Percentiles rank a stretch among this genome's conserved stretches.
These are phyloP conservation scores for Lysiphlebus fabarum DNA, from an alignment of 1,140 invertebrate genomes.

Conservation along the genomic window DNA sequence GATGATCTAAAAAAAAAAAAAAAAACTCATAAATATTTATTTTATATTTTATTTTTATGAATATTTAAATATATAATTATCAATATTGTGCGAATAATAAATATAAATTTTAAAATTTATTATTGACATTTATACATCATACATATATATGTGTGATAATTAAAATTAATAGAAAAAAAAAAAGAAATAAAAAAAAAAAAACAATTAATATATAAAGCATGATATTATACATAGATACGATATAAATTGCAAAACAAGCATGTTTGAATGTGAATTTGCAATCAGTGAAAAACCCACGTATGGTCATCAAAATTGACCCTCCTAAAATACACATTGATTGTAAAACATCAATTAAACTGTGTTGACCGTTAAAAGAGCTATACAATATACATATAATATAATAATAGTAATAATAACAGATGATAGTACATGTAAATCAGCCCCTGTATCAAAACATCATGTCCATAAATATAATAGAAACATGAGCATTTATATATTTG, in stretches of 20 bases:
- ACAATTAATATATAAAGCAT: not conserved
- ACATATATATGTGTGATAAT: too few relatives aligned
- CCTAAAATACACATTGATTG: slow-evolving; percentile 20
- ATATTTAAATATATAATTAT: not conserved
- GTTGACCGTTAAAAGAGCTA: slow-evolving; percentile 3
- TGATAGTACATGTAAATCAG: too few relatives aligned
- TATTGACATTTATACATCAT: too few relatives aligned
- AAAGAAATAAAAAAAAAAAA: not conserved
- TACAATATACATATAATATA: not conserved
- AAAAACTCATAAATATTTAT: not conserved
- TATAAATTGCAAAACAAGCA: slow-evolving; percentile 13
- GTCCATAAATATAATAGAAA: too few relatives aligned
- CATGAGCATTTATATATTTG: too few relatives aligned
- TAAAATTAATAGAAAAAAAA: too few relatives aligned
- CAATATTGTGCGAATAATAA: not conserved
- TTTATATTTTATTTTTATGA: slow-evolving; percentile 5
- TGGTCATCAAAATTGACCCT: slow-evolving; percentile 4
- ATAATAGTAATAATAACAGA: too few relatives aligned
- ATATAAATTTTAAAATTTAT: not conserved
- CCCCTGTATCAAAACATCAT: too few relatives aligned
- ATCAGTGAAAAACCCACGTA: slow-evolving; percentile 5
- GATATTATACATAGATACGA: not conserved
- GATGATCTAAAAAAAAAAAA: too few relatives aligned
- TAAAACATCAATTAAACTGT: slow-evolving; percentile 26
- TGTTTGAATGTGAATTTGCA: slow-evolving; percentile 10